These are phyloP conservation scores for Aplysia californica DNA, from an alignment of 1,140 invertebrate genomes.

Conservation along the genomic window DNA sequence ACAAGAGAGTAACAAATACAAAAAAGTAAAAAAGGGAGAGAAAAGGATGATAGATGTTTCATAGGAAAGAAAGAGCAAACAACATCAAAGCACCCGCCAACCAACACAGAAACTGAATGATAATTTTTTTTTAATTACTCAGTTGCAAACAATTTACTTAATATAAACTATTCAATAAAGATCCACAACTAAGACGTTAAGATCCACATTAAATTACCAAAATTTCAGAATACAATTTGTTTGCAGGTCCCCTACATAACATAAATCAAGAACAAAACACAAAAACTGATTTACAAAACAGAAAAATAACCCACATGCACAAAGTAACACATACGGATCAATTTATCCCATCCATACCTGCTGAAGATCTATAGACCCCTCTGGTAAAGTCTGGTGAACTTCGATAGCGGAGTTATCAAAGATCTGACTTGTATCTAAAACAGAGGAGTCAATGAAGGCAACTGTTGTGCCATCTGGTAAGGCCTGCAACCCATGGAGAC, in stretches of 20 bases:
- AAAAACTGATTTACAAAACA: background rate
- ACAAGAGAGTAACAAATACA: too few relatives aligned
- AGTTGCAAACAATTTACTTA: too few relatives aligned
- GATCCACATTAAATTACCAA: background rate
- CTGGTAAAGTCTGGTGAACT: slow-evolving; percentile 26
- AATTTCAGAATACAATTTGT: background rate
- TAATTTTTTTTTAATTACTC: too few relatives aligned
- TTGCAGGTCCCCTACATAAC: background rate
- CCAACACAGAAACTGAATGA: too few relatives aligned
- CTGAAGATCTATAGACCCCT: slow-evolving; percentile 16
- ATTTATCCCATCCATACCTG: slow-evolving; percentile 3
- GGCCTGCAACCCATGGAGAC: slow-evolving; percentile 39
- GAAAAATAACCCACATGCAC: background rate
- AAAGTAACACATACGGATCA: background rate
- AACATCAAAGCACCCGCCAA: too few relatives aligned
- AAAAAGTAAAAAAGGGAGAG: too few relatives aligned
- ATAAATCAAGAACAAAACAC: background rate
- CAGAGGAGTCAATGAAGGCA: slow-evolving; percentile 37
- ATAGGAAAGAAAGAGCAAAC: too few relatives aligned
- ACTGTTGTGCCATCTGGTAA: slow-evolving; percentile 44
- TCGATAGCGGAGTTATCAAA: slow-evolving; percentile 44
- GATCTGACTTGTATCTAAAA: slow-evolving; percentile 51
- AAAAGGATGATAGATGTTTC: too few relatives aligned
- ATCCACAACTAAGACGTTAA: background rate
- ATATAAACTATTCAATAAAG: background rate